phyloP scores from a whole-genome alignment of 2,113 vertebrate species.

The Isurus oxyrinchus region DNA sequence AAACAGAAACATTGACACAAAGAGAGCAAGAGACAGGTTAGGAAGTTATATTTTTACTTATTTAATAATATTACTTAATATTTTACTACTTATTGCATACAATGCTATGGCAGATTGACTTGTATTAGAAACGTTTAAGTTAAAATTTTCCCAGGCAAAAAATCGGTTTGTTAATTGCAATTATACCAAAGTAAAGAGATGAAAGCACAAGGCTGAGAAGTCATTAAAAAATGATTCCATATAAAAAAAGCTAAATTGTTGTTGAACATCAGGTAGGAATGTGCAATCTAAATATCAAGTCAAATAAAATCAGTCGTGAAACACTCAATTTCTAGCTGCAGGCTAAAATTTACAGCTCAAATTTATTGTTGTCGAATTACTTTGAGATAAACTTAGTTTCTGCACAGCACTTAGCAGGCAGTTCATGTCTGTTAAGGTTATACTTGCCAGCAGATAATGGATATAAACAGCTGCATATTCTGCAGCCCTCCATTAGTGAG shows the following conservation, averaged over 20 bases:
- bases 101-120: not conserved
- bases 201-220: not conserved
- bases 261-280: not conserved
- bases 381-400: not conserved
- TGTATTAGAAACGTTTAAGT: not conserved
- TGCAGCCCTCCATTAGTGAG: not conserved
- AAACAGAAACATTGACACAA: not conserved
- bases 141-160: not conserved
- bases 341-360: not conserved
- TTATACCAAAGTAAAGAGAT: not conserved
- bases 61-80: no score
- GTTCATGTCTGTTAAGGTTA: not conserved
- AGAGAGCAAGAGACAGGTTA: not conserved
- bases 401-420: not conserved
- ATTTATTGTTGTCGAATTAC: conserved; percentile 11
- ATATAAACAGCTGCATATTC: not conserved
- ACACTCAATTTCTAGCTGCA: conserved; percentile 4
- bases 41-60: not conserved
- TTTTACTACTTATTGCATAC: not conserved
- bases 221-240: not conserved
- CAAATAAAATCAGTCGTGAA: not conserved
- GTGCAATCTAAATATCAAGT: not conserved
- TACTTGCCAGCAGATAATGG: not conserved
- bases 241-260: not conserved
- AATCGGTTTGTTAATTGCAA: not conserved